Evolutionary conservation across 2,888 invertebrate species (phyloP), one percentile per base, ranked within the genome.

Genomic region (Carabus problematicus): DNA sequence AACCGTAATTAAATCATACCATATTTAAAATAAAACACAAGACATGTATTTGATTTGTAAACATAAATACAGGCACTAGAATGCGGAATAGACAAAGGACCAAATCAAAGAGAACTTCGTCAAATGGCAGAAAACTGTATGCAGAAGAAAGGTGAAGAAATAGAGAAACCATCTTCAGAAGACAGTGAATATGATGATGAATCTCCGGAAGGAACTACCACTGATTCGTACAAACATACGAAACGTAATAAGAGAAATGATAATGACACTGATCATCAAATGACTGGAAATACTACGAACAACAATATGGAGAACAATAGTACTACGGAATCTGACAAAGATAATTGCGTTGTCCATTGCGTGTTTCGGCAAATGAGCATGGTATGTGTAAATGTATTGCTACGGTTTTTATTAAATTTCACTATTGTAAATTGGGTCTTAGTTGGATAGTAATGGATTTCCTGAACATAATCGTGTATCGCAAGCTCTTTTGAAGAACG

Each of bases 361-460:
- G 88, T 92, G 76, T 85, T 91, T 76, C 86, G 88, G 70, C 86
- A 89, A 77, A 78, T 91, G 72, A 87, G 89, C 75, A 85, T 90
- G 88, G 91, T 90, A 81, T 79, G 80, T 74, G 43, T 47, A 16
- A 47, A 47, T 47, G 11, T 1, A 11, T 47, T 14, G 16, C 8
- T 47, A 8, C 39, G 7, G 39, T 40, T 12, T 58, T 29, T 45
- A 43, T n/a, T 39, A 12, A 39, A 14, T 16, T 55, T 52, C 6
- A 14, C 11, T 45, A 58, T 11, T 3, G 1, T 4, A 47, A 47
- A 52, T 11, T 14, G 8, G 47, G 1, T 72, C 76, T 39, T 70
- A 89, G 89, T 85, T 86, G 9, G 87, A 85, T 73, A 84, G 84
- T 42, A 84, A 84, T 55, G 89, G 88, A 11, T 86, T 85, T 81